Base-by-base conservation (phyloP, 2,888 invertebrate genomes). In the Andrena trimmerana region DNA sequence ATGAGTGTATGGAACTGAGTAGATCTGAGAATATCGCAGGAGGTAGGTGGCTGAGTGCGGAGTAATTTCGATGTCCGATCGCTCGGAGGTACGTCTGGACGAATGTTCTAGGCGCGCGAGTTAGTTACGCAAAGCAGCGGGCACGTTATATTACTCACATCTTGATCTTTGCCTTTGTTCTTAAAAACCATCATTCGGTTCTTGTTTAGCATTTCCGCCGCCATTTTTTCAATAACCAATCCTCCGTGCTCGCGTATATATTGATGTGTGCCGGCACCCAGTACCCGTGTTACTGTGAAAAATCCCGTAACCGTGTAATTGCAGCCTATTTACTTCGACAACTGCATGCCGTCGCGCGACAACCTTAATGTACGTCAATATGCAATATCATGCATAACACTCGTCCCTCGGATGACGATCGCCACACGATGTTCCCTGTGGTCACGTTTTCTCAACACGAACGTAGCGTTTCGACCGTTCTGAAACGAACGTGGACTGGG, bases 111-210 rank as follows among this genome's bases (percentile, higher is more conserved):
- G 59, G 20, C 42, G 29, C 60, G 50, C 24, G 48, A 65, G 57
- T 27, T 74, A 66, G 24, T 33, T 65, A 13, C 60, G 54, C 29
- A 65, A 59, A 33, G 73, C 5, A 57, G 71, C 1, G 72, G 54
- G 50, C 66, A 54, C 68, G 65, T 57, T 48, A 16, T 7, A 83
- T 20, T 94, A 97, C 98, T 97, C 96, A 99, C 99, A 96, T 99
- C 99, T 95, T 98, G 98, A 96, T 99, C 99, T 96, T 99, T 99
- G 94, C 99, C 99, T 96, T 98, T 98, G 96, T 99, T 99, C 97
- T 99, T 99, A 95, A 98, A 99, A 94, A 97, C 97, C 95, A 97
- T 97, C 96, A 98, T 97, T 95, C 98, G 97, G 96, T 97, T 97
- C 96, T 97, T 97, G 95, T 95, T 95, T 95, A 95, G 96, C 95